These are phyloP conservation scores for Orientallactaga bullata DNA, from an alignment of 2,113 vertebrate species.

Conservation along the genomic window DNA sequence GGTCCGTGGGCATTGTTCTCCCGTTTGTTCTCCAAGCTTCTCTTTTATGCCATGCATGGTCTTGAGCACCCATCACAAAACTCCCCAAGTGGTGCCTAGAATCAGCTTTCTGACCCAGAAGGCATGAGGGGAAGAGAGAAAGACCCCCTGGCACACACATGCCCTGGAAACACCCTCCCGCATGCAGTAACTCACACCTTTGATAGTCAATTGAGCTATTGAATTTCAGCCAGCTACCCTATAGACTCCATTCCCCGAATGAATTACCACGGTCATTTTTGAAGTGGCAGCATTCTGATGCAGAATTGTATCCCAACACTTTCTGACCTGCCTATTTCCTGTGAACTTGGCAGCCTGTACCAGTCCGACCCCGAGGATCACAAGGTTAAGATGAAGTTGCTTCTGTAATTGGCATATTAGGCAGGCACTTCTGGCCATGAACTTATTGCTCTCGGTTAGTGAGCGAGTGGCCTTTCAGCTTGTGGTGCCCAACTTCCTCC, in stretches of 20 bases:
- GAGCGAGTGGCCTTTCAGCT: neutral
- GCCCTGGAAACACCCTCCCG: neutral
- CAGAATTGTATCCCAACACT: neutral
- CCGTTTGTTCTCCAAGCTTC: constrained; percentile 72
- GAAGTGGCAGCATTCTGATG: neutral
- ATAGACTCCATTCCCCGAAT: neutral
- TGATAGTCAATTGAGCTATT: constrained; percentile 58
- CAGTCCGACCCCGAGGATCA: neutral
- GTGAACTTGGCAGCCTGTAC: neutral
- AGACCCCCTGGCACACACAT: neutral
- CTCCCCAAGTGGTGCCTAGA: neutral
- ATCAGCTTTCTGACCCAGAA: neutral
- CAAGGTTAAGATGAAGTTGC: constrained; percentile 56
- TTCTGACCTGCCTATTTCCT: neutral
- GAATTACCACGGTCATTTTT: constrained; percentile 16
- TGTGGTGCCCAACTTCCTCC: constrained; percentile 40
- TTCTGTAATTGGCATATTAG: neutral
- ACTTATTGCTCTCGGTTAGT: constrained; percentile 8
- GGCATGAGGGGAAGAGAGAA: neutral
- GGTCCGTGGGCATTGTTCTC: constrained; percentile 79
- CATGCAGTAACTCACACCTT: neutral
- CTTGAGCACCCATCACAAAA: constrained; percentile 40
- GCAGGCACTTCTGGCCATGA: constrained; percentile 56
- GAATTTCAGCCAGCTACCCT: constrained; percentile 32
- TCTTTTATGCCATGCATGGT: constrained; percentile 65